Evolutionary conservation across 2,113 vertebrate genomes (phyloP).

Genomic region (Tichodroma muraria): DNA sequence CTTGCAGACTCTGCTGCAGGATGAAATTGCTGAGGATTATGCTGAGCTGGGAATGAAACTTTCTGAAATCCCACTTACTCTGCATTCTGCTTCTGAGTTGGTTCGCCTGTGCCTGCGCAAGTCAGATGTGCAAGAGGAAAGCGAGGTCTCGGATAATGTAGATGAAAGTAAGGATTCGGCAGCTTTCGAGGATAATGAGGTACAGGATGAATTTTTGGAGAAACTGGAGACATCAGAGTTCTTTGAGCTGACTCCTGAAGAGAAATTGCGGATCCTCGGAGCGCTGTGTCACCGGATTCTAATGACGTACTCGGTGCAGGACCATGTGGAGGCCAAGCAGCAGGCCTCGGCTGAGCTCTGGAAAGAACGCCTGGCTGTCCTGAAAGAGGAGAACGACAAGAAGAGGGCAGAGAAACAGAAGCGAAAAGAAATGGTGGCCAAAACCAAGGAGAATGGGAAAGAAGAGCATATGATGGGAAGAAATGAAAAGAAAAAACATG

Average conservation of each 20-base stretch:
- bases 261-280: conserved; percentile 87
- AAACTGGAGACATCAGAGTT: conserved; percentile 90
- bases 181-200: conserved; percentile 83
- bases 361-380: conserved; percentile 89
- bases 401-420: conserved; percentile 88
- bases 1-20: conserved; percentile 91
- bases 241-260: conserved; percentile 87
- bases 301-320: conserved; percentile 95
- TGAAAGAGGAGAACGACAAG: conserved; percentile 93
- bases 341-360: conserved; percentile 88
- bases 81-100: conserved; percentile 91
- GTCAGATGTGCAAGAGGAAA: conserved; percentile 86
- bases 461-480: conserved; percentile 70
- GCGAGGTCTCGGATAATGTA: conserved; percentile 65
- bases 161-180: conserved; percentile 70
- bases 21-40: conserved; percentile 95
- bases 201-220: conserved; percentile 89
- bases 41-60: conserved; percentile 92
- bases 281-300: conserved; percentile 94
- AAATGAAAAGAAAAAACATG: conserved; percentile 74
- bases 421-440: conserved; percentile 86
- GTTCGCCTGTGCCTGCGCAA: conserved; percentile 90
- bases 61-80: conserved; percentile 92
- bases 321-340: conserved; percentile 89
- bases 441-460: conserved; percentile 73